A percentile compares a stretch with the other conserved stretches of the same genome.
Conservation (phyloP, 2,113 vertebrate genomes). For the Eurystomus gularis region DNA sequence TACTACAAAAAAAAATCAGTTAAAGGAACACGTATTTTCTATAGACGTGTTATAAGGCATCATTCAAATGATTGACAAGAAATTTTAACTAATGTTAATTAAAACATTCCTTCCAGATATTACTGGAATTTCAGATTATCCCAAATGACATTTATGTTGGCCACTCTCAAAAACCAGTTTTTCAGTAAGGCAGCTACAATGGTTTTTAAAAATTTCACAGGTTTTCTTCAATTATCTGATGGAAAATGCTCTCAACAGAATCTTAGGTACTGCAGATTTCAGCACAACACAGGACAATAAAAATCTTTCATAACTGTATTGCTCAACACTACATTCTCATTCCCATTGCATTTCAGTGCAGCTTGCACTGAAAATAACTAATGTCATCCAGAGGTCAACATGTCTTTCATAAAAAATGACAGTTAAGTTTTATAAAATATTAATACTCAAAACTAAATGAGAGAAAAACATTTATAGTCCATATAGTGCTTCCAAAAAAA, state of each 20-base stretch:
- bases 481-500: background rate
- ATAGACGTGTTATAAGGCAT: background rate
- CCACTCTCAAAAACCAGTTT: background rate
- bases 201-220: background rate
- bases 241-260: background rate
- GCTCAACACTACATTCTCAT: background rate
- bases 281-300: background rate
- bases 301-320: background rate
- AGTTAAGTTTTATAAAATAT: constrained; percentile 9
- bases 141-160: background rate
- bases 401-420: background rate
- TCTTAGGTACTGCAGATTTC: background rate
- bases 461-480: background rate
- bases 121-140: background rate
- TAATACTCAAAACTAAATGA: background rate
- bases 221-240: background rate
- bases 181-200: background rate
- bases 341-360: background rate
- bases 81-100: background rate
- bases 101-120: background rate
- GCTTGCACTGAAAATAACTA: background rate
- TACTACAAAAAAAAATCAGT: background rate
- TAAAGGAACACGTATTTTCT: background rate
- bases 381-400: background rate
- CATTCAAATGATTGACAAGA: background rate